Evolutionary conservation across 2,113 vertebrate genomes (phyloP).

Genomic region (Sialia sialis): DNA sequence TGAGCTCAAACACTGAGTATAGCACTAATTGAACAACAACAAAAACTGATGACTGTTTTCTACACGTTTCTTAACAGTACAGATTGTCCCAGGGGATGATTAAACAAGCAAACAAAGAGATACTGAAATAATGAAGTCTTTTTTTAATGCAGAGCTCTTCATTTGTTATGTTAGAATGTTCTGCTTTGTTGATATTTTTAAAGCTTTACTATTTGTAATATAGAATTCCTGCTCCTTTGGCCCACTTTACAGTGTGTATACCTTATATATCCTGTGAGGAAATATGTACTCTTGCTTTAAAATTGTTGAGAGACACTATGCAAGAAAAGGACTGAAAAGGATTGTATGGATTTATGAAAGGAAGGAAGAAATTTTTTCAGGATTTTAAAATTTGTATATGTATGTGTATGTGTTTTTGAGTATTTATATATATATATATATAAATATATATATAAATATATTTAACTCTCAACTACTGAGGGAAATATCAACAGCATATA

Average conservation of each 20-base stretch:
- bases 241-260: slow-evolving; percentile 36
- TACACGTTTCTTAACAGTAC: slow-evolving; percentile 69
- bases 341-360: neutral
- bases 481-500: neutral
- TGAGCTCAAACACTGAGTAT: slow-evolving; percentile 60
- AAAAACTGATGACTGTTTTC: slow-evolving; percentile 69
- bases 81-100: slow-evolving; percentile 65
- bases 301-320: neutral
- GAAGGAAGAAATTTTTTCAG: neutral
- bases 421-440: neutral
- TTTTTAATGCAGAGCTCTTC: slow-evolving; percentile 42
- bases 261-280: slow-evolving; percentile 53
- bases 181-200: slow-evolving; percentile 60
- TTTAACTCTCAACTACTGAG: neutral
- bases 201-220: slow-evolving; percentile 61
- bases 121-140: slow-evolving; percentile 69
- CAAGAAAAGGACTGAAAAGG: neutral
- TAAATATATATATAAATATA: neutral
- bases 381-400: neutral
- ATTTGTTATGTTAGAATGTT: slow-evolving; percentile 53
- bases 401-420: neutral
- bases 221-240: slow-evolving; percentile 56
- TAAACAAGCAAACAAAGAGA: slow-evolving; percentile 67
- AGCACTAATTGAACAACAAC: slow-evolving; percentile 70
- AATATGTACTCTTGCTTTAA: slow-evolving; percentile 42